These are phyloP conservation scores for Sminthurides bifidus DNA, from an alignment of 1,140 invertebrate species.

Conservation along the genomic window DNA sequence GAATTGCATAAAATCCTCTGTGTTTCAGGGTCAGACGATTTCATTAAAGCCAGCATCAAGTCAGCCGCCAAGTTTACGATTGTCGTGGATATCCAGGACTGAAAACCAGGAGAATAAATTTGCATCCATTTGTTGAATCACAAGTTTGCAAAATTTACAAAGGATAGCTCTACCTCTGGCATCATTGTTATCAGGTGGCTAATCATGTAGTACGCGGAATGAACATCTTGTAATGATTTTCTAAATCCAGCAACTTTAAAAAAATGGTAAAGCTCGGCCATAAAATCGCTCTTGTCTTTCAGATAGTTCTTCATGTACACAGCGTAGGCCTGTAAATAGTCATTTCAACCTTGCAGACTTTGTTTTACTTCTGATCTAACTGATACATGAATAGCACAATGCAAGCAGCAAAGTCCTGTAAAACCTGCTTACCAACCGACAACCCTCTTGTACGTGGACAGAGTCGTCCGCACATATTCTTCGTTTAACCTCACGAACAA, in stretches of 20 bases:
- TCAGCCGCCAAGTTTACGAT: background rate
- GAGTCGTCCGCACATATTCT: background rate
- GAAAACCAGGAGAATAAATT: background rate
- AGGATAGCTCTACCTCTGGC: no score
- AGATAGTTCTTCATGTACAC: conserved; percentile 5
- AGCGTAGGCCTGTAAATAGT: background rate
- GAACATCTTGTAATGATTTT: background rate
- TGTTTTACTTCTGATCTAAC: no score
- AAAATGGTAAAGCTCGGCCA: background rate
- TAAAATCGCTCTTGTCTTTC: background rate
- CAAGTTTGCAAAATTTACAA: no score
- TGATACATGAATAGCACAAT: no score
- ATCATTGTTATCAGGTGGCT: background rate
- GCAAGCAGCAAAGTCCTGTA: no score
- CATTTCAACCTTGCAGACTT: background rate
- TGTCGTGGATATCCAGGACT: background rate
- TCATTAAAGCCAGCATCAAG: background rate
- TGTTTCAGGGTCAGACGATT: background rate
- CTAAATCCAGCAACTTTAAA: background rate
- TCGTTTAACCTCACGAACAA: background rate
- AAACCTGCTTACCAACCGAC: conserved; percentile 1
- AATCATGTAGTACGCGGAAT: conserved; percentile 2
- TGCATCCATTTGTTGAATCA: no score
- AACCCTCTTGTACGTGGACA: conserved; percentile 1
- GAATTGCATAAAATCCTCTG: background rate